Base-by-base conservation (phyloP, 2,797 vertebrate species). In the Gambusia yucatana region DNA sequence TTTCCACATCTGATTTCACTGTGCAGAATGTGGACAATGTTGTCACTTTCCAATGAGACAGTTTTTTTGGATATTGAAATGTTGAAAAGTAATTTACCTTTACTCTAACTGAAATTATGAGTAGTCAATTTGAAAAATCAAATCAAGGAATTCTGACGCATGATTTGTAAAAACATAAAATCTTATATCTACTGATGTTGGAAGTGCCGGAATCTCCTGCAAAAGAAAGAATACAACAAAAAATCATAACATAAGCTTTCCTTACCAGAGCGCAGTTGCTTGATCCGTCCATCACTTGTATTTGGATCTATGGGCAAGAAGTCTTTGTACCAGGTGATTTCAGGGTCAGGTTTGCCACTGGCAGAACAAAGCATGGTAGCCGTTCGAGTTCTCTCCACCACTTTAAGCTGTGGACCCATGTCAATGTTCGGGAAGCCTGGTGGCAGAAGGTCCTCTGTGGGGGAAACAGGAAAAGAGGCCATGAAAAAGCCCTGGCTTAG, bases 241-340 rank as follows among this genome's bases (percentile, higher is more conserved):
- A 5, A 36, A 6, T n/a, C 36, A 30, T 28, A 22, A 20, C 6
- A 17, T 6, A 17, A 59, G 28, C 10, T 82, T 73, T 85, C 44
- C 96, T 94, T 96, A 99, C 98, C 98, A 95, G 98, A 99, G 90
- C 98, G 96, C 77, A 99, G 96, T 77, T 99, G 98, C 79, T 99
- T 99, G 84, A 99, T 99, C 78, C 98, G 95, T 44, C 98, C 98
- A 0, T 96, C 97, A 96, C 98, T 99, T 47, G 97, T 90, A 25
- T 95, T 96, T 82, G 98, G 97, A 92, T 99, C 98, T 3, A 99
- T 98, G 0, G 98, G 98, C 80, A 99, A 95, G 93, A 99, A 99
- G 89, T 99, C 98, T 92, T 99, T 99, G 88, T 98, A 99, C 98
- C 98, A 99, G 77, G 97, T 98, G 94, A 99, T 99, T 92, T 99